Conservation (phyloP, 2,888 invertebrate species). For the Bimastos eiseni region DNA sequence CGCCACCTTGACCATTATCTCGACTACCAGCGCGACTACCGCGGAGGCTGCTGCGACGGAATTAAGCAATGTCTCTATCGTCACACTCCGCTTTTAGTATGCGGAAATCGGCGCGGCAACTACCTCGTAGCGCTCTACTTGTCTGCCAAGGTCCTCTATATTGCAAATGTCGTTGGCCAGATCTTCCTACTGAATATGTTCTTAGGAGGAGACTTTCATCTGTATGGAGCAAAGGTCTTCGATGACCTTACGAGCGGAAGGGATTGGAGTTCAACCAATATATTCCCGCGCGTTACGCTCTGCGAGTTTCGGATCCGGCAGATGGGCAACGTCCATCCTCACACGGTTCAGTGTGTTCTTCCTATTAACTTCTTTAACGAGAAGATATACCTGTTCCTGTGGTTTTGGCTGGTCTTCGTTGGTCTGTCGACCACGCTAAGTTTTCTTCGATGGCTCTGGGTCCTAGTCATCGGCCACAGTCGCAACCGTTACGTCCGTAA, state of each 20-base stretch:
- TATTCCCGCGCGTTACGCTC: conserved; percentile 60
- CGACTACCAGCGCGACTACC: conserved; percentile 56
- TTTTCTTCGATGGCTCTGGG: conserved; percentile 54
- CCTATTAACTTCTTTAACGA: conserved; percentile 52
- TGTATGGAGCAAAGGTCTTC: conserved; percentile 63
- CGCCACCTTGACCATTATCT: conserved; percentile 42
- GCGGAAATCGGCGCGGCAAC: conserved; percentile 63
- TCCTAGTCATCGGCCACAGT: conserved; percentile 30
- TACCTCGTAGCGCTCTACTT: conserved; percentile 63
- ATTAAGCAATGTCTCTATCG: conserved; percentile 55
- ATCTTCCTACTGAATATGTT: conserved; percentile 64
- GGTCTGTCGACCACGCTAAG: conserved; percentile 55
- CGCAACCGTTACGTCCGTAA: conserved; percentile 32
- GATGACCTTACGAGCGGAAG: conserved; percentile 60
- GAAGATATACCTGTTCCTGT: conserved; percentile 61
- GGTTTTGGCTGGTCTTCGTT: conserved; percentile 61
- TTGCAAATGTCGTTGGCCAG: conserved; percentile 63
- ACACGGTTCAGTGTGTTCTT: conserved; percentile 45
- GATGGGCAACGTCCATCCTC: conserved; percentile 55
- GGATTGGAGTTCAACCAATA: conserved; percentile 54
- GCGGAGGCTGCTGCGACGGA: conserved; percentile 54
- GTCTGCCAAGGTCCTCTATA: conserved; percentile 61
- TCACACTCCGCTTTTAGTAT: conserved; percentile 52
- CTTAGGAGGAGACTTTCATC: conserved; percentile 60
- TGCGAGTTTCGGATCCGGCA: conserved; percentile 61